These are phyloP conservation scores for Musca domestica DNA, from an alignment of 1,140 invertebrate genomes.

Conservation along the genomic window DNA sequence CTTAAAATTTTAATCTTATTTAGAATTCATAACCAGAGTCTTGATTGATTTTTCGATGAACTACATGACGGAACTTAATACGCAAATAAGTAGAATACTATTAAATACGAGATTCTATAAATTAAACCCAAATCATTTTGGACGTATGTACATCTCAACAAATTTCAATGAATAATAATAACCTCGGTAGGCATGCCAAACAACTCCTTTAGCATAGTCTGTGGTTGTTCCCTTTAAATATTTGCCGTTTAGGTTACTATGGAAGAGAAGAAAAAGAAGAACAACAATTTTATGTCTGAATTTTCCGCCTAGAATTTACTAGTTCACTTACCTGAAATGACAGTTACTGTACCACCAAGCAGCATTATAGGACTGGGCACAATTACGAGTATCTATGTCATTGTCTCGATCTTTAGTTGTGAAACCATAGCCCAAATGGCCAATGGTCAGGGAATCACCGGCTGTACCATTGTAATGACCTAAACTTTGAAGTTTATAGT, in stretches of 20 bases:
- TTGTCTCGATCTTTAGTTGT: constrained; percentile 70
- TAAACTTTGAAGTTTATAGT: constrained; percentile 62
- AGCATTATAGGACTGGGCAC: constrained; percentile 61
- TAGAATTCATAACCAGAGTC: too few relatives aligned
- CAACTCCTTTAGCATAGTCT: not conserved
- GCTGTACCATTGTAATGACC: constrained; percentile 64
- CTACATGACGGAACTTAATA: too few relatives aligned
- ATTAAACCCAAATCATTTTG: too few relatives aligned
- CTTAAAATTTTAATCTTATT: too few relatives aligned
- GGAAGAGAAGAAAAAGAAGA: not conserved
- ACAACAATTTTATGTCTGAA: not conserved
- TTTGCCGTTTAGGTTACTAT: constrained; percentile 4
- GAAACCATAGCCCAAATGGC: constrained; percentile 67
- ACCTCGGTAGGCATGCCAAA: constrained; percentile 17
- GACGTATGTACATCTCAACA: constrained; percentile 16
- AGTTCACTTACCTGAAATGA: constrained; percentile 1
- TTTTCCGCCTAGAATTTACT: too few relatives aligned
- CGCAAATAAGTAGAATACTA: too few relatives aligned
- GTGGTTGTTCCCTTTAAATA: constrained; percentile 20
- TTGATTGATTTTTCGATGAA: too few relatives aligned
- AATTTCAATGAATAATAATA: constrained; percentile 25
- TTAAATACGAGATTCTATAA: too few relatives aligned
- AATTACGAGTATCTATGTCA: constrained; percentile 55
- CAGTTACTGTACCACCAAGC: constrained; percentile 58
- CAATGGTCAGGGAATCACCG: constrained; percentile 64